Evolutionary conservation across 1,140 invertebrate species (phyloP).

Genomic region (Antheraea pernyi): DNA sequence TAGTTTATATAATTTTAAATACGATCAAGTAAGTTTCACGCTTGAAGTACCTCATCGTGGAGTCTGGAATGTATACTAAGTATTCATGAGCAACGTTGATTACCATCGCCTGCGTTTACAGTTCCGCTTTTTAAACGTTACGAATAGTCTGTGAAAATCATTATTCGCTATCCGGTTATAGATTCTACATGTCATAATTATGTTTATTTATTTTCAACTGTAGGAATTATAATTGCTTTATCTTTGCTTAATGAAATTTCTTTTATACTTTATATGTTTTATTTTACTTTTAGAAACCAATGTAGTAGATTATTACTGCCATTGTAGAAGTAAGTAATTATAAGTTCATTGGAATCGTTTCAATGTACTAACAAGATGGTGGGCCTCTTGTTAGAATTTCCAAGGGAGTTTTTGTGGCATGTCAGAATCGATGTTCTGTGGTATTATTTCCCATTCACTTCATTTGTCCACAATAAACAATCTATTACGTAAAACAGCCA

Average conservation of each 20-base stretch:
- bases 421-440: too few species aligned
- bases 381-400: too few species aligned
- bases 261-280: too few species aligned
- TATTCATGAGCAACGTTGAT: constrained; percentile 13
- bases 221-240: constrained; percentile 1
- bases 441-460: too few species aligned
- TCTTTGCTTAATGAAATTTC: background rate
- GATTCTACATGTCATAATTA: constrained; percentile 2
- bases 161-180: background rate
- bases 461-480: too few species aligned
- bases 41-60: constrained; percentile 2
- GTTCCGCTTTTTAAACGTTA: constrained; percentile 20
- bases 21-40: constrained; percentile 8
- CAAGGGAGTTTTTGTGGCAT: too few species aligned
- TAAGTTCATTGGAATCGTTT: too few species aligned
- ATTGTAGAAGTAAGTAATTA: too few species aligned
- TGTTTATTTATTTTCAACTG: background rate
- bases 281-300: too few species aligned
- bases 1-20: background rate
- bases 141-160: constrained; percentile 2
- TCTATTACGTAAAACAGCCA: too few species aligned
- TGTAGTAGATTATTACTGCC: too few species aligned
- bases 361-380: too few species aligned
- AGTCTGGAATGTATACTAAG: background rate
- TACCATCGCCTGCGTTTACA: background rate